phyloP scores from a whole-genome alignment of 37 sponge, comb jelly and placozoan genomes.

The Tethya wilhelma region DNA sequence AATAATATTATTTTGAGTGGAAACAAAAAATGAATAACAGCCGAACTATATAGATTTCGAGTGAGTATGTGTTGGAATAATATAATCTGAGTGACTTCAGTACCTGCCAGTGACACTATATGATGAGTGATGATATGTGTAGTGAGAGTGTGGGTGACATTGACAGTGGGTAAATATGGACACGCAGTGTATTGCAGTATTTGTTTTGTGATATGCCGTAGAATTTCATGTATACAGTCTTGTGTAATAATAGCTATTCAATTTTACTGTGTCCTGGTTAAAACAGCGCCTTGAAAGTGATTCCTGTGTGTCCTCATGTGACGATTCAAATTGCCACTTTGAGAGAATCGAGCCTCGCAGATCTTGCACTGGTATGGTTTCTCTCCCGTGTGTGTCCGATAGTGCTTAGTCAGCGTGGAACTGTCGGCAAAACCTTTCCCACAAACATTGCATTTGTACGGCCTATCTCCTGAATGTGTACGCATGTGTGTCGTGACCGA shows the following conservation, averaged over 20 bases:
- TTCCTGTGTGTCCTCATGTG: slow-evolving; percentile 98
- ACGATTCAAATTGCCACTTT: slow-evolving; percentile 94
- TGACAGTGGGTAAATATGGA: background rate
- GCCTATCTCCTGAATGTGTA: slow-evolving; percentile 96
- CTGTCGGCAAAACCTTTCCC: slow-evolving; percentile 94
- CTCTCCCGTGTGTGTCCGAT: slow-evolving; percentile 94
- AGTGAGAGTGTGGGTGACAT: background rate
- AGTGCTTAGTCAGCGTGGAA: slow-evolving; percentile 98
- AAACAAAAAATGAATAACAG: too few relatives aligned
- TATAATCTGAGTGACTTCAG: background rate
- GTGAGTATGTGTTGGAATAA: too few relatives aligned
- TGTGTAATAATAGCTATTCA: background rate
- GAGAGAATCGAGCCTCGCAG: slow-evolving; percentile 92
- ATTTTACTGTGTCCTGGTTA: background rate
- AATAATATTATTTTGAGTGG: too few relatives aligned
- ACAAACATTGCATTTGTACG: slow-evolving; percentile 93
- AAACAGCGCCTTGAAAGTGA: background rate
- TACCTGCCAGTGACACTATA: background rate
- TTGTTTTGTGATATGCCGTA: background rate
- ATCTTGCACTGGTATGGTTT: slow-evolving; percentile 98
- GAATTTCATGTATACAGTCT: too few relatives aligned
- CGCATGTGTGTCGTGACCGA: slow-evolving; percentile 98
- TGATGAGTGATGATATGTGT: background rate
- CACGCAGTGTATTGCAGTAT: background rate
- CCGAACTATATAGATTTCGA: too few relatives aligned